phyloP scores from a whole-genome alignment of 2,797 vertebrate genomes.

The Limnodromus scolopaceus region DNA sequence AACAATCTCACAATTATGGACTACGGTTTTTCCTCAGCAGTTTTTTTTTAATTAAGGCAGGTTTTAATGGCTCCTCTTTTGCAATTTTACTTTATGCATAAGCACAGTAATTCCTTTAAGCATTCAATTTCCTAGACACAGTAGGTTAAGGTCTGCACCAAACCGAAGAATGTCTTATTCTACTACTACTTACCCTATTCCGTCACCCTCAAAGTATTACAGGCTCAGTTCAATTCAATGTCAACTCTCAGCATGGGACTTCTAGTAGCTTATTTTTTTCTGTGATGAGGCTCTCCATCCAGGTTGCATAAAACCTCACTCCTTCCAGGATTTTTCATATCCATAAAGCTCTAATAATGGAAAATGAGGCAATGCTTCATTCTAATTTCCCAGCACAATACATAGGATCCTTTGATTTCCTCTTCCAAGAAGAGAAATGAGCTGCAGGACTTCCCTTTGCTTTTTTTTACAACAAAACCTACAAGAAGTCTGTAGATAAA shows the following conservation, averaged over 20 bases:
- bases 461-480: neutral
- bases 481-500: neutral
- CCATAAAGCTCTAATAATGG: neutral
- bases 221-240: neutral
- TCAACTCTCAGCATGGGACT: neutral
- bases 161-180: neutral
- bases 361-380: neutral
- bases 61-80: neutral
- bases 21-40: neutral
- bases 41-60: neutral
- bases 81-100: neutral
- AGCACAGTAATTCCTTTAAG: neutral
- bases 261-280: neutral
- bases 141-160: neutral
- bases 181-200: neutral
- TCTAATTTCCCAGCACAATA: neutral
- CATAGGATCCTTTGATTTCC: neutral
- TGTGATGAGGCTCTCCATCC: neutral
- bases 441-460: neutral
- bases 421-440: neutral
- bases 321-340: neutral
- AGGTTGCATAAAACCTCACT: neutral
- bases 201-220: neutral
- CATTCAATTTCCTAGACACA: neutral
- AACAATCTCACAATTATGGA: neutral